Evolutionary conservation across 2,797 vertebrate genomes (phyloP).

Genomic region (Monodelphis domestica): DNA sequence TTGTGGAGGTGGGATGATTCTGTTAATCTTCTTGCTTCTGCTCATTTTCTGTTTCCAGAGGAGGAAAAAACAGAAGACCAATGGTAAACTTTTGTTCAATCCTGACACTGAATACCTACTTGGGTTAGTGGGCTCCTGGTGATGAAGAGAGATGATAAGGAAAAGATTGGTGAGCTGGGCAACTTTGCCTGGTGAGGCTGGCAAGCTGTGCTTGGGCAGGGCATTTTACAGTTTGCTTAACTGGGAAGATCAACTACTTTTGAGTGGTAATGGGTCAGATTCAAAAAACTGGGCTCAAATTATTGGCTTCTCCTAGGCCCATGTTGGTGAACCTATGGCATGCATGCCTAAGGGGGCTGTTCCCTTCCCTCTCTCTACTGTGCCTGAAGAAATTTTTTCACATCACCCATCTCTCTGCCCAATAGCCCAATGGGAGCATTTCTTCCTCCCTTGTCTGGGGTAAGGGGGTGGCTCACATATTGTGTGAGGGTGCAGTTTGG

Average conservation of each 20-base stretch:
- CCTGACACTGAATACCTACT: not conserved
- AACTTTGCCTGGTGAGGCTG: conserved; percentile 32
- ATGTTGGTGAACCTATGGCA: no score
- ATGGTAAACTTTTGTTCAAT: conserved; percentile 44
- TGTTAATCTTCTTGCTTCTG: not conserved
- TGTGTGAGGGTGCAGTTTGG: no score
- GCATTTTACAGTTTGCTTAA: conserved; percentile 40
- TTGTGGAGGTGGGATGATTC: not conserved
- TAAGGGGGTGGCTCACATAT: no score
- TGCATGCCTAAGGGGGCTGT: no score
- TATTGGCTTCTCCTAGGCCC: not conserved
- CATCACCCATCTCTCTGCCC: no score
- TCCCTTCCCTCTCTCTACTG: no score
- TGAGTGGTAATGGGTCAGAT: not conserved
- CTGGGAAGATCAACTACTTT: conserved; percentile 35
- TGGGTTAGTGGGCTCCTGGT: not conserved
- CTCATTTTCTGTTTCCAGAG: conserved; percentile 43
- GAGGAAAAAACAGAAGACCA: conserved; percentile 31
- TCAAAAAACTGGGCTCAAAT: not conserved
- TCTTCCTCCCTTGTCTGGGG: no score
- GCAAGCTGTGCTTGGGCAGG: not conserved
- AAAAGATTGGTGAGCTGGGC: not conserved
- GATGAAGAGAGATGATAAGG: not conserved
- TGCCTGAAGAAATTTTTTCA: no score
- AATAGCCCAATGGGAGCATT: no score